These are phyloP conservation scores for Bradypodion ventrale DNA, from an alignment of 2,797 vertebrate species.

Conservation along the genomic window DNA sequence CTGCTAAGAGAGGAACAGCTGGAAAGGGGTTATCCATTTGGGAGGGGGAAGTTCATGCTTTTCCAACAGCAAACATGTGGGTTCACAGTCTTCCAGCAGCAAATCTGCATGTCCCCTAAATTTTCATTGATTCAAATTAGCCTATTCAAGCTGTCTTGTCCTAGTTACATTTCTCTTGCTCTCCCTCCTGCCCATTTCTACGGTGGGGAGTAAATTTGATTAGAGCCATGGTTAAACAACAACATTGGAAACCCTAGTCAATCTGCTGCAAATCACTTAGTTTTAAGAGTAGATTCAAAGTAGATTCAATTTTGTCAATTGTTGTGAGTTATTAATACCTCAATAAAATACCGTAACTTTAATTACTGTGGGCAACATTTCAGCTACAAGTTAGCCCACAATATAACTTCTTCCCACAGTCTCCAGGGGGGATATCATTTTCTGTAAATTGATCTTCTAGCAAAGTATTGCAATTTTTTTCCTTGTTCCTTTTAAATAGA, in stretches of 20 bases:
- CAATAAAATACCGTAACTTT: conserved; percentile 3
- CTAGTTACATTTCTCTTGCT: too few species aligned
- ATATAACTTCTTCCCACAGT: background rate
- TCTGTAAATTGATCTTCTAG: background rate
- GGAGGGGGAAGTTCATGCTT: too few species aligned
- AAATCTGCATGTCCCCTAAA: too few species aligned
- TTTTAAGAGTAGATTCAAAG: background rate
- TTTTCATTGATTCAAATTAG: too few species aligned
- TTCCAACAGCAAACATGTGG: too few species aligned
- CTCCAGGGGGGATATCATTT: background rate
- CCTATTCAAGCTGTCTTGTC: too few species aligned
- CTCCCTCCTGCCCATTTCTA: too few species aligned
- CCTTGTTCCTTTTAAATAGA: too few species aligned
- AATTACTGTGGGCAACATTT: background rate
- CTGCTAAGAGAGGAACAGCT: too few species aligned
- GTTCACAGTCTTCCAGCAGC: too few species aligned
- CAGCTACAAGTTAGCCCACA: background rate
- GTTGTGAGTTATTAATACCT: background rate
- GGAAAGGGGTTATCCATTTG: too few species aligned
- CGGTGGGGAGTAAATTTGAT: background rate
- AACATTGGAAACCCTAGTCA: background rate
- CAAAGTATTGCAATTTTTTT: background rate
- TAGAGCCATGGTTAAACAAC: background rate
- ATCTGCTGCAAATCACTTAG: background rate
- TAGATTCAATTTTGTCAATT: background rate